Base-by-base conservation (phyloP, 2,113 vertebrate species). In the Engraulis encrasicolus region DNA sequence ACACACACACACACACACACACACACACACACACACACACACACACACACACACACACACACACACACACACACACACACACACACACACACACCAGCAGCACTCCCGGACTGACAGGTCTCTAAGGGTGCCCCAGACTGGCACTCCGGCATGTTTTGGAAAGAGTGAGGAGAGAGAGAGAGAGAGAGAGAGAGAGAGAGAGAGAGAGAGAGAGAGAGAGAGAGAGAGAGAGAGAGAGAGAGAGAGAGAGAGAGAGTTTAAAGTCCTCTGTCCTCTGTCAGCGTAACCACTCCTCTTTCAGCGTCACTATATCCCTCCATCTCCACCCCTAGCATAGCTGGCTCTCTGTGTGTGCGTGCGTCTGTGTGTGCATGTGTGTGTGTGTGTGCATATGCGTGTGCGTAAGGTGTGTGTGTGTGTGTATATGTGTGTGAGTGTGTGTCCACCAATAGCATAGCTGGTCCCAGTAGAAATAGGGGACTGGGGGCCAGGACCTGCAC, bases 101-200 rank as follows among this genome's bases (percentile, higher is more conserved):
- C n/a, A n/a, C 49, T 91, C 84, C 87, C 85, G 78, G 83, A 91
- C 89, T 89, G 58, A 90, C 89, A 89, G 61, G 36, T 66, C 37
- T 82, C 50, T 37, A 31, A n/a, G 83, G 48, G 50, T 91, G 86
- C 85, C 58, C 84, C 7, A 83, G 87, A 86, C 81, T 5, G 84
- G 74, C 54, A 87, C 83, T 48, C 88, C 90, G 87, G 87, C 93
- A 90, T 92, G 91, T 92, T 88, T 91, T 94, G 93, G 91, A 93
- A 86, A 49, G 89, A 90, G 89, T 91, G 92, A 88, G 92, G 84
- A 93, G 88, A 87, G 90, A 93, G 91, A 7, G 58, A 66, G 58
- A 14, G 19, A 52, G 2, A 52, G 50, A 52, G 14, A 52, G 14
- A 17, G 2, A 27, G 58, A 66, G 58, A 66, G 58, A 66, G n/a